These are phyloP conservation scores for Platerodrilus igneus DNA, from an alignment of 2,888 invertebrate genomes.

Conservation along the genomic window DNA sequence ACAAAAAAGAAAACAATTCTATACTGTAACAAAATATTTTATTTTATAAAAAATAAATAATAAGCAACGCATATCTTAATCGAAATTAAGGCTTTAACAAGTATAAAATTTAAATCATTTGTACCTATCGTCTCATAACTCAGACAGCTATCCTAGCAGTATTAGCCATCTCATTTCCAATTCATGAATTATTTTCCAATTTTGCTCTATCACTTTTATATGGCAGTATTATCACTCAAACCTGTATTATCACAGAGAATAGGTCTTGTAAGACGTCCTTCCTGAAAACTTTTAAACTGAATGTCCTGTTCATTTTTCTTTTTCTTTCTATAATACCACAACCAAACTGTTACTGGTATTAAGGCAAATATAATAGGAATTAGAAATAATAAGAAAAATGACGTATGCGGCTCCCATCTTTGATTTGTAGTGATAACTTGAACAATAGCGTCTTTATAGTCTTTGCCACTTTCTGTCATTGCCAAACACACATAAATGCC, in stretches of 20 bases:
- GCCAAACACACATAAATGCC: slow-evolving; percentile 43
- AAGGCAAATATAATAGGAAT: slow-evolving; percentile 40
- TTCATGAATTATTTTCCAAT: no score
- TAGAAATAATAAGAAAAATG: slow-evolving; percentile 39
- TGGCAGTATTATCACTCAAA: no score
- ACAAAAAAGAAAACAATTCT: no score
- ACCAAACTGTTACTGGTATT: slow-evolving; percentile 39
- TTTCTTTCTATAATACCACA: slow-evolving; percentile 39
- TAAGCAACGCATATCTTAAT: no score
- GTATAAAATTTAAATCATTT: no score
- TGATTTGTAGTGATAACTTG: slow-evolving; percentile 27
- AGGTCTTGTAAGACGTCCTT: slow-evolving; percentile 12
- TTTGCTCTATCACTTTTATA: no score
- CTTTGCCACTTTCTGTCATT: slow-evolving; percentile 38
- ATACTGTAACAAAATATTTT: no score
- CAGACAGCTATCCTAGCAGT: no score
- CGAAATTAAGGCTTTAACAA: no score
- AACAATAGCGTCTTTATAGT: slow-evolving; percentile 37
- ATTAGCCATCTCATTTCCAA: no score
- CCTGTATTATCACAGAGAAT: slow-evolving; percentile 8
- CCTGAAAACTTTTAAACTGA: slow-evolving; percentile 6
- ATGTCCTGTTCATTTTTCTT: slow-evolving; percentile 24
- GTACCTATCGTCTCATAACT: no score
- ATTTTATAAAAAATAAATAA: no score
- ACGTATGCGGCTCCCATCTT: slow-evolving; percentile 26